Base-by-base conservation (phyloP, 2,797 vertebrate species). In the Leptodactylus fallax region DNA sequence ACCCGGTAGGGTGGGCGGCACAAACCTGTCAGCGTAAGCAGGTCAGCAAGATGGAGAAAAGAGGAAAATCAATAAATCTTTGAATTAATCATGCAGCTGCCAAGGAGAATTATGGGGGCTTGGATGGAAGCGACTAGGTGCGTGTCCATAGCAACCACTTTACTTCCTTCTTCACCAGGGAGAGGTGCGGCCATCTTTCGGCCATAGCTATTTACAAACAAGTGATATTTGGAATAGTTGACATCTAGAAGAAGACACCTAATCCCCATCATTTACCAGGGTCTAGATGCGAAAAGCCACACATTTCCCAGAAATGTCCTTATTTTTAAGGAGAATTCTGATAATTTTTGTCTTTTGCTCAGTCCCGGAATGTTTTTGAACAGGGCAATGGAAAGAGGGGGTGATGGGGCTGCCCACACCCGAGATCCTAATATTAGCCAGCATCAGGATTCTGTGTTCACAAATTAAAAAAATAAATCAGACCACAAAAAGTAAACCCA, bases 71-170 rank as follows among this genome's bases (percentile, higher is more conserved):
- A 96, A 97, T 97, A 96, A 92, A 93, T 95, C 95, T 96, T 95
- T 96, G 96, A 96, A 97, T 97, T 97, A 97, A 97, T 97, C 95
- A 97, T 95, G 92, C 90, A 89, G 93, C 96, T 97, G 96, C 96
- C 96, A 96, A 90, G 92, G 92, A 95, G 95, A 96, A 95, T 97
- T 96, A 96, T 96, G 95, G 95, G 94, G 94, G 94, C 90, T 91
- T 93, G 94, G 94, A 94, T 93, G 96, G 95, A 97, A 95, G 92
- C 94, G 92, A 95, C 92, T 92, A 94, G 94, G 95, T 95, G 87
- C 94, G 93, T 91, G 92, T 95, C 94, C 93, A 1, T 36, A 49
- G 91, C 77, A 87, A 69, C 90, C 90, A 84, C 55, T n/a, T 80
- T 58, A 61, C 36, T 61, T 85, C 27, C 19, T 63, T 84, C 86